A percentile compares a stretch with the other conserved stretches of the same genome.
Evolutionary conservation across 1,140 invertebrate species (phyloP).

Genomic region (Fragariocoptes setiger): DNA sequence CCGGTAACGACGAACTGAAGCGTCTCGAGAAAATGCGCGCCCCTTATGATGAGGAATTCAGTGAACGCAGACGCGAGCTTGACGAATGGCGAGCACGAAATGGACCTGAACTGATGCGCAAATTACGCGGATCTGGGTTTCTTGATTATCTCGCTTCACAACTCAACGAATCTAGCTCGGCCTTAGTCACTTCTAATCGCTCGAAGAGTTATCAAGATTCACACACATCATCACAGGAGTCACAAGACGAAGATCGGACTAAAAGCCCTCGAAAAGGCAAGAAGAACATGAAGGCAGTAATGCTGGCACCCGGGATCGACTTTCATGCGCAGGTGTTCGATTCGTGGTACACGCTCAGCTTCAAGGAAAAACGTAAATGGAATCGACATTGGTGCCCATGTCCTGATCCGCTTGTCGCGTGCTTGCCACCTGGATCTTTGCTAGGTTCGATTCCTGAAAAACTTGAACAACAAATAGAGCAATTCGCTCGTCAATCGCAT

Average conservation of each 20-base stretch:
- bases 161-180: neutral
- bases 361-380: slow-evolving; percentile 10
- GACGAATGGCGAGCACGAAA: slow-evolving; percentile 1
- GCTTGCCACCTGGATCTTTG: slow-evolving; percentile 32
- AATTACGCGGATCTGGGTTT: slow-evolving; percentile 3
- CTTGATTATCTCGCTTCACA: slow-evolving; percentile 1
- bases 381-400: slow-evolving; percentile 5
- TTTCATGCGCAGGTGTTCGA: neutral
- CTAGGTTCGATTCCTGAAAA: slow-evolving; percentile 43
- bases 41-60: slow-evolving; percentile 15
- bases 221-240: slow-evolving; percentile 10
- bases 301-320: slow-evolving; percentile 1
- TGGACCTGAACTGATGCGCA: neutral
- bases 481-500: slow-evolving; percentile 26
- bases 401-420: slow-evolving; percentile 32
- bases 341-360: slow-evolving; percentile 11
- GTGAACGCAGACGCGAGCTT: slow-evolving; percentile 18
- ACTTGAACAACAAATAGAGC: slow-evolving; percentile 30
- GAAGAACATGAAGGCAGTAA: slow-evolving; percentile 5
- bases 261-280: slow-evolving; percentile 10
- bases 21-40: slow-evolving; percentile 22
- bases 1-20: slow-evolving; percentile 24
- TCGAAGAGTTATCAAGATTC: neutral
- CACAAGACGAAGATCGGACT: neutral
- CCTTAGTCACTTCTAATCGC: neutral